phyloP scores from a whole-genome alignment of 1,140 invertebrate genomes.

The Micrasema longulum region DNA sequence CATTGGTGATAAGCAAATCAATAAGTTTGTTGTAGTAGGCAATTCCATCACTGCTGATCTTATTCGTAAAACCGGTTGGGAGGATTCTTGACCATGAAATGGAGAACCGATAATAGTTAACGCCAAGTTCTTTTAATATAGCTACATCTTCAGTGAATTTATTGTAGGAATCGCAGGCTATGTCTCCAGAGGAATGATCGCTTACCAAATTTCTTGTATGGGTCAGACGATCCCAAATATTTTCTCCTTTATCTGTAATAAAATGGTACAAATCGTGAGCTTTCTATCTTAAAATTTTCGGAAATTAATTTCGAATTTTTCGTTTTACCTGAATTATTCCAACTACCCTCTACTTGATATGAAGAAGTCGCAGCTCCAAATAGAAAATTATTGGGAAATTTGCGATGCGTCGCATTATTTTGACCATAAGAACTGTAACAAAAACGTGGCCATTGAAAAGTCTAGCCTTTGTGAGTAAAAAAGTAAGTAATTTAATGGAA shows the following conservation, averaged over 20 bases:
- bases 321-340: slow-evolving; percentile 67
- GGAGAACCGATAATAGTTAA: slow-evolving; percentile 66
- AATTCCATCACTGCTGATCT: slow-evolving; percentile 50
- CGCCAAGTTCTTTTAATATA: slow-evolving; percentile 64
- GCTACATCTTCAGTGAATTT: slow-evolving; percentile 69
- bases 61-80: slow-evolving; percentile 60
- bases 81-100: slow-evolving; percentile 68
- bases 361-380: slow-evolving; percentile 68
- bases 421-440: neutral
- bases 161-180: slow-evolving; percentile 73
- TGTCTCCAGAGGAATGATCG: slow-evolving; percentile 63
- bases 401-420: slow-evolving; percentile 15
- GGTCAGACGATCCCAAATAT: slow-evolving; percentile 65
- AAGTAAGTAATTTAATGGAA: no score
- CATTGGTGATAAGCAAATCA: slow-evolving; percentile 62
- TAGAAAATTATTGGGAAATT: slow-evolving; percentile 68
- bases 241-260: slow-evolving; percentile 62
- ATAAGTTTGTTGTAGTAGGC: slow-evolving; percentile 54
- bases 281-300: no score
- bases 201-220: slow-evolving; percentile 58
- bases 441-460: no score
- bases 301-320: neutral
- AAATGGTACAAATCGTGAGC: neutral
- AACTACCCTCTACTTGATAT: slow-evolving; percentile 72
- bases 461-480: no score